These are phyloP conservation scores for Laterallus jamaicensis DNA, from an alignment of 2,113 vertebrate genomes.

Conservation along the genomic window DNA sequence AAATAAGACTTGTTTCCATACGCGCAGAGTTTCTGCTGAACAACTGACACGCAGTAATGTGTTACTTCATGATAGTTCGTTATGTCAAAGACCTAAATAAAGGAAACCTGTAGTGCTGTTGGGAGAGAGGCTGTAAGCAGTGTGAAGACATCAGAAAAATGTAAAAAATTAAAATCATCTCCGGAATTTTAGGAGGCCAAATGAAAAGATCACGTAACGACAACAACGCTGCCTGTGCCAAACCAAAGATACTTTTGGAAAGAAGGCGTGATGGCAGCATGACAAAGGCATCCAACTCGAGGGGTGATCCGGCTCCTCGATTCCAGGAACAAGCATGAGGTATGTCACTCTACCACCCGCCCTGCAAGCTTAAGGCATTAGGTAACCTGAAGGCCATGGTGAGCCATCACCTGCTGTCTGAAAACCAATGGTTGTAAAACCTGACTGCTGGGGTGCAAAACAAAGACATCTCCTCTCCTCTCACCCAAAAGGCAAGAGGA, in stretches of 20 bases:
- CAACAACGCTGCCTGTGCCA: not conserved
- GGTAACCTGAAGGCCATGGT: not conserved
- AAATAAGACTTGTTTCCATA: constrained; percentile 41
- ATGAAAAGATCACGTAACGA: not conserved
- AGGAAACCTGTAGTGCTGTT: constrained; percentile 32
- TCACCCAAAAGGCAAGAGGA: not conserved
- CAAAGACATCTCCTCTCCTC: not conserved
- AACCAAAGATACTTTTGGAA: constrained; percentile 8
- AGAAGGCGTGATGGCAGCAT: not conserved
- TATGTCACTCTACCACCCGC: rapidly evolving
- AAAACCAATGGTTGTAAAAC: not conserved
- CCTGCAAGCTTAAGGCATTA: not conserved
- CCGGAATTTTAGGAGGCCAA: not conserved
- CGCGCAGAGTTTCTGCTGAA: not conserved
- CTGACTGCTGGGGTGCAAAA: not conserved
- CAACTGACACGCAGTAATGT: constrained; percentile 3
- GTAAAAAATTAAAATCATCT: not conserved
- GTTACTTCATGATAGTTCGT: constrained; percentile 15
- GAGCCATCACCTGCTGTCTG: not conserved
- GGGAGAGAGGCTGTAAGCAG: not conserved
- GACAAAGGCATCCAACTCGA: not conserved
- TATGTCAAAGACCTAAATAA: constrained; percentile 51
- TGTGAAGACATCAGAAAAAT: not conserved
- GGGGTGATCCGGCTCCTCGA: not conserved
- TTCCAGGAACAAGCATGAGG: not conserved